Evolutionary conservation across 2,113 vertebrate species (phyloP), one percentile per base, ranked within the genome.

Genomic region (Malurus alboscapulatus): DNA sequence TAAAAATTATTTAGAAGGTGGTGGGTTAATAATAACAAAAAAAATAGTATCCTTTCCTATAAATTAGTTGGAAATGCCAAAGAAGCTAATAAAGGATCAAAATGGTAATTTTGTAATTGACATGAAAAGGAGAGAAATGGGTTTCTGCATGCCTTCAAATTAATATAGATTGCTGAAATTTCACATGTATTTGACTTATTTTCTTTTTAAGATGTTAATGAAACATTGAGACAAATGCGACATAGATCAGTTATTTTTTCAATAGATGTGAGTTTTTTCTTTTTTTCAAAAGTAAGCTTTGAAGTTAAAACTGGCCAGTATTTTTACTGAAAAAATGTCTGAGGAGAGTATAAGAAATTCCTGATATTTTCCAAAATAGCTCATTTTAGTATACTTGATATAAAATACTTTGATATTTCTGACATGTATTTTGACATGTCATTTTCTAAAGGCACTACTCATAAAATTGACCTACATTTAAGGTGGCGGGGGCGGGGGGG

Each of bases 61-160:
- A 66, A 93, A 94, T 96, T 85, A 77, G 81, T 86, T 88, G 59
- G 61, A 95, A 91, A 90, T 94, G 67, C 84, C 87, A 90, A 91
- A 83, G 58, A 87, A 92, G 55, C 36, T 93, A 84, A 84, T 84
- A 75, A 88, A 93, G 42, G 86, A 90, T 65, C 84, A 88, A 88
- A 94, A 92, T 74, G 44, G 53, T 88, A 83, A 83, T 90, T 93
- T 90, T 84, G n/a, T 94, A 94, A 95, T 86, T 80, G 89, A 94
- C 55, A 25, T 83, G 73, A 80, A 90, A 66, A 77, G 34, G 47
- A 91, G 47, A 91, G 19, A 83, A 94, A 88, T 88, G 44, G 34
- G 66, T 93, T 92, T 87, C 67, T 91, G 30, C 29, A 27, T 63
- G 78, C 65, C 50, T 90, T 65, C 42, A 63, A 84, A 92, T 92